phyloP scores from a whole-genome alignment of 2,888 invertebrate genomes.

The Gonocerus acuteangulatus region DNA sequence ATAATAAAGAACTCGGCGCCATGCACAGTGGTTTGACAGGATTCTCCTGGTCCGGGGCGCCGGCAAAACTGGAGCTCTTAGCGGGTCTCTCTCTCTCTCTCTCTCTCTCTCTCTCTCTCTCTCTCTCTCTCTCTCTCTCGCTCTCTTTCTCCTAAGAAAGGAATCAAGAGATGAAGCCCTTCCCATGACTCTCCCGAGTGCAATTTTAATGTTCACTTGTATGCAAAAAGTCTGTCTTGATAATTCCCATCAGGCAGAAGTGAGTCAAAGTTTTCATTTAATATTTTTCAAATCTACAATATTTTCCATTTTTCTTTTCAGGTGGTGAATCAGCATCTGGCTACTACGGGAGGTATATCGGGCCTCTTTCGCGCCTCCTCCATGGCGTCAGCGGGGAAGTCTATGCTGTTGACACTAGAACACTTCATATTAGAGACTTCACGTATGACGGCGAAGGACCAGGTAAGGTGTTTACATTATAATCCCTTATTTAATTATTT shows the following conservation, averaged over 20 bases:
- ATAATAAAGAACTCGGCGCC: too few species aligned
- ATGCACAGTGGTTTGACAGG: not conserved
- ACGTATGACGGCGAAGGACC: constrained; percentile 87
- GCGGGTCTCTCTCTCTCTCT: not conserved
- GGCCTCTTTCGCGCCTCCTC: constrained; percentile 67
- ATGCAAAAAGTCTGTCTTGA: too few species aligned
- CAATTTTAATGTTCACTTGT: too few species aligned
- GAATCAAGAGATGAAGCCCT: too few species aligned
- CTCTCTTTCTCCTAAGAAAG: too few species aligned
- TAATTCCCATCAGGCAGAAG: too few species aligned
- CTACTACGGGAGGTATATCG: constrained; percentile 71
- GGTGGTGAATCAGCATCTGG: constrained; percentile 28
- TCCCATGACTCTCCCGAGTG: too few species aligned
- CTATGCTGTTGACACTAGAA: constrained; percentile 80
- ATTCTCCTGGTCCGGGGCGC: not conserved
- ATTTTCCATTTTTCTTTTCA: constrained; percentile 7
- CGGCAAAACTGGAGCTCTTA: not conserved
- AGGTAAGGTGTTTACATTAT: constrained; percentile 49
- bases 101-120: too few species aligned
- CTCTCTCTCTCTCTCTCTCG: too few species aligned
- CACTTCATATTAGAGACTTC: constrained; percentile 78
- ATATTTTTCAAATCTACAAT: too few species aligned
- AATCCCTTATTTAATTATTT: too few species aligned
- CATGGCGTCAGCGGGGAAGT: constrained; percentile 80
- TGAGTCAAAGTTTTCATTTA: too few species aligned